Evolutionary conservation across 2,113 vertebrate species (phyloP).

Genomic region (Oxygymnocypris stewartii): DNA sequence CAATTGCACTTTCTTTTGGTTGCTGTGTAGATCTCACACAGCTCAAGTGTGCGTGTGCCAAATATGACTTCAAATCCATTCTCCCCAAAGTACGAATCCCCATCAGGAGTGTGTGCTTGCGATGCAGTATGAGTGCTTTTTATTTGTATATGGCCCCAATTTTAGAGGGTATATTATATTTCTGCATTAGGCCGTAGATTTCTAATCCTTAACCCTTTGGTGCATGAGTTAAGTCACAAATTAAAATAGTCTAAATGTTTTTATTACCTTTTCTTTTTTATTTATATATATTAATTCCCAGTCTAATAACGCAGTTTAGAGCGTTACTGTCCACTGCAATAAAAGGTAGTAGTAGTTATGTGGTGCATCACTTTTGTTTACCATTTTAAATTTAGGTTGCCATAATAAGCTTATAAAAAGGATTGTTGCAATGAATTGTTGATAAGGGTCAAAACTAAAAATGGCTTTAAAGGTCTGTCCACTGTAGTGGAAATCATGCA

Average conservation of each 20-base stretch:
- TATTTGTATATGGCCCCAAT: constrained; percentile 6
- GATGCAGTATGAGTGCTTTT: background rate
- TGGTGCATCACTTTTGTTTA: background rate
- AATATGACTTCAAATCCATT: constrained; percentile 43
- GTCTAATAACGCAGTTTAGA: background rate
- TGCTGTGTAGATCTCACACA: constrained; percentile 24
- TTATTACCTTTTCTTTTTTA: background rate
- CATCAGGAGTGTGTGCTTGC: background rate
- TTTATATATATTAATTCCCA: background rate
- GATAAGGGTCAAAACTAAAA: background rate
- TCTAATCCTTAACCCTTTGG: constrained; percentile 26
- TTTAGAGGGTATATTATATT: constrained; percentile 16
- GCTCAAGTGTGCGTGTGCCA: constrained; percentile 45
- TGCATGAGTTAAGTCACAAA: constrained; percentile 23
- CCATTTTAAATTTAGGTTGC: background rate
- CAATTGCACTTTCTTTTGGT: constrained; percentile 7
- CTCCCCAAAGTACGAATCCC: constrained; percentile 4
- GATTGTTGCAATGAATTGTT: background rate
- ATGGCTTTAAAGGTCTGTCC: background rate
- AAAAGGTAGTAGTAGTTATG: background rate
- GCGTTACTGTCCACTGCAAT: background rate
- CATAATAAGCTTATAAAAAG: background rate
- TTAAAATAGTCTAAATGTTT: background rate
- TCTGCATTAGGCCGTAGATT: constrained; percentile 8
- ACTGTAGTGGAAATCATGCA: background rate